phyloP scores from a whole-genome alignment of 1,140 invertebrate species.

The Drosophila yakuba region DNA sequence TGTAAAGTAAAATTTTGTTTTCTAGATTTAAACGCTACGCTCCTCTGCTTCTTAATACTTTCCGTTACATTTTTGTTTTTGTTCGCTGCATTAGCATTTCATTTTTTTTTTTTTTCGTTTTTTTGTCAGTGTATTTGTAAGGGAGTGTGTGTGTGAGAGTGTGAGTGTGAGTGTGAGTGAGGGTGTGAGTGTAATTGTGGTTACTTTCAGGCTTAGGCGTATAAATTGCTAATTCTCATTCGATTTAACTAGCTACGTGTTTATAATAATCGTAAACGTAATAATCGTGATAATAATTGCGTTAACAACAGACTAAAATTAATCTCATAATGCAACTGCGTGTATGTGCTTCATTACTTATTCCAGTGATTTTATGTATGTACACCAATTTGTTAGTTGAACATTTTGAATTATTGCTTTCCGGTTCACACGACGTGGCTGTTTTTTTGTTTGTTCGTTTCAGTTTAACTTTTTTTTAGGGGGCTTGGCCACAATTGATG shows the following conservation, averaged over 20 bases:
- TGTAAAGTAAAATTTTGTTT: constrained; percentile 78
- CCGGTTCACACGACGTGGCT: constrained; percentile 34
- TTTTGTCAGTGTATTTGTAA: constrained; percentile 6
- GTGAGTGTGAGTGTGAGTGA: neutral
- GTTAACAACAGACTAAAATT: constrained; percentile 57
- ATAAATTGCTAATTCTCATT: constrained; percentile 38
- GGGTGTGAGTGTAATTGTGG: constrained; percentile 21
- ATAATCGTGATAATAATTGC: constrained; percentile 53
- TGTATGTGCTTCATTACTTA: constrained; percentile 7
- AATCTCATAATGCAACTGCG: constrained; percentile 25
- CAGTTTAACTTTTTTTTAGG: neutral
- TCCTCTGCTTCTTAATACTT: constrained; percentile 62
- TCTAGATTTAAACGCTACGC: constrained; percentile 64
- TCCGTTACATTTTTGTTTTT: constrained; percentile 49
- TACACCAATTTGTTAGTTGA: constrained; percentile 53
- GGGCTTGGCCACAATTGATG: constrained; percentile 43
- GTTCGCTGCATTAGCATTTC: constrained; percentile 34
- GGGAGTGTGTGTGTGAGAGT: constrained; percentile 5
- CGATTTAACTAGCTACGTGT: constrained; percentile 62
- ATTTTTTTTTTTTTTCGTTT: constrained; percentile 9
- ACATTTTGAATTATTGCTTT: constrained; percentile 40
- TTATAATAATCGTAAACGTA: constrained; percentile 58
- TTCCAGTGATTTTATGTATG: constrained; percentile 28
- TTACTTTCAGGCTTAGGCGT: constrained; percentile 31
- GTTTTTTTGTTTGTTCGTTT: neutral